Base-by-base conservation (phyloP, 2,113 vertebrate genomes). In the Todiramphus saurophagus region DNA sequence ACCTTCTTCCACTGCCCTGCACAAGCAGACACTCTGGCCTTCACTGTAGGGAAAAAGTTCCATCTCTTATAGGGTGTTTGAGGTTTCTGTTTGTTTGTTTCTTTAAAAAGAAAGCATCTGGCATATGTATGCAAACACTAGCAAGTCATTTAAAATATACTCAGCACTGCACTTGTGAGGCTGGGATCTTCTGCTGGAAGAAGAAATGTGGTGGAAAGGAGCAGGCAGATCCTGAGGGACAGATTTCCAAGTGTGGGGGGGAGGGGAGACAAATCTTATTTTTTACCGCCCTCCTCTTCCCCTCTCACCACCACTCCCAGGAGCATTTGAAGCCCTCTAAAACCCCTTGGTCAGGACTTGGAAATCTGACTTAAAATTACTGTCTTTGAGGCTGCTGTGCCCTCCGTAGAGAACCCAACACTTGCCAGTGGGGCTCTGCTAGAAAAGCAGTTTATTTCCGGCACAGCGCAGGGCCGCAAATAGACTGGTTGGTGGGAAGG, bases 1-100 rank as follows among this genome's bases (percentile, higher is more conserved):
- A 30, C 21, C 50, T 83, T 46, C 18, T 60, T 66, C n/a, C 11
- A 17, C 37, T 33, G 16, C 79, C 44, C 78, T 82, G 41, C 64
- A 60, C 30, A 75, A 72, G 39, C 60, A 89, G 18, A 58, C 13
- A 13, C 33, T 75, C 33, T 82, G 62, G 77, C 53, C 60, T 68
- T 95, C 30, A 10, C 30, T 73, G 28, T 6, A 90, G 74, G 44
- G 56, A 85, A 82, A 68, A 84, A 4, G 21, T 66, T 82, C 44
- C 81, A 30, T 83, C 74, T 77, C 46, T 83, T 37, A 37, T 58
- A 79, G 74, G 28, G 41, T 82, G 62, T 79, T 82, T 89, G 87
- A 91, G 66, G 77, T 84, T 93, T 84, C 66, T 94, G 24, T 93
- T 90, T 94, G 72, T 84, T 95, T 96, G 58, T 90, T 96, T 95